phyloP scores from a whole-genome alignment of 1,140 invertebrate species.

The Macrocentrus cingulum region DNA sequence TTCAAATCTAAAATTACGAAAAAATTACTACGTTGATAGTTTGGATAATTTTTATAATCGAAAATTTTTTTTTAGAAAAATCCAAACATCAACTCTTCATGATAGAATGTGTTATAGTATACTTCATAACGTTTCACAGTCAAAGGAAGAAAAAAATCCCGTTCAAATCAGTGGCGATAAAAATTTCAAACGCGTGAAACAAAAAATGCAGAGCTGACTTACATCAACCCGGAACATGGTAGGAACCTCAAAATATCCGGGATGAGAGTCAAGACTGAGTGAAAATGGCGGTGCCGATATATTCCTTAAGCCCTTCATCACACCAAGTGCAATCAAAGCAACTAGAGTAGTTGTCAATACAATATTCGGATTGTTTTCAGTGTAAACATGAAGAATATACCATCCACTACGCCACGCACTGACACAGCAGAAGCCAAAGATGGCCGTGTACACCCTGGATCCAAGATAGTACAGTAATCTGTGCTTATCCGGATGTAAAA shows the following conservation, averaged over 20 bases:
- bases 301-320: conserved; percentile 72
- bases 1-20: too few species aligned
- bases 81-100: too few species aligned
- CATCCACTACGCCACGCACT: conserved; percentile 84
- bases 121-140: too few species aligned
- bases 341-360: conserved; percentile 65
- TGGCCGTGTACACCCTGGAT: conserved; percentile 73
- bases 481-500: conserved; percentile 68
- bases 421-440: conserved; percentile 77
- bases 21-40: too few species aligned
- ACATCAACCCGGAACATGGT: conserved; percentile 78
- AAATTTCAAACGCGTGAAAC: too few species aligned
- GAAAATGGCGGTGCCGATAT: conserved; percentile 80
- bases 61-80: too few species aligned
- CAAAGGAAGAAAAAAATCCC: too few species aligned
- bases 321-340: conserved; percentile 66
- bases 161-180: too few species aligned
- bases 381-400: conserved; percentile 72
- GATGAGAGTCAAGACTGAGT: conserved; percentile 70
- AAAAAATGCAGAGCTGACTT: too few species aligned
- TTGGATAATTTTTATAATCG: too few species aligned
- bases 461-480: conserved; percentile 69
- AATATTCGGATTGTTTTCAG: conserved; percentile 61
- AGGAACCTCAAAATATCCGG: conserved; percentile 78
- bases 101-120: too few species aligned